phyloP scores from a whole-genome alignment of 2,888 invertebrate species.

The Scrobipalpa atriplicella region DNA sequence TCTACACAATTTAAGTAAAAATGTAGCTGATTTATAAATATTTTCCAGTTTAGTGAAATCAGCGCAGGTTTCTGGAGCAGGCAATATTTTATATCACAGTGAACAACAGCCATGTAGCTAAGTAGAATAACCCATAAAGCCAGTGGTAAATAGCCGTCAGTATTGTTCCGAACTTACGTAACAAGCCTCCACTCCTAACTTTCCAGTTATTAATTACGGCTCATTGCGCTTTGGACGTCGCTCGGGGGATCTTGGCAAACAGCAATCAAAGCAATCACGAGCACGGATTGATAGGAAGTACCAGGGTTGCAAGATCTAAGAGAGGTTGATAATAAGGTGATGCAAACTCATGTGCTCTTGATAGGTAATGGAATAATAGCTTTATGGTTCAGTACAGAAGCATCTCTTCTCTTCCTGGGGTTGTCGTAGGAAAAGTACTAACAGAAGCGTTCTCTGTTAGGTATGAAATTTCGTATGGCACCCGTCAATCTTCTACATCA shows the following conservation, averaged over 20 bases:
- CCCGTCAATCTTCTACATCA: no score
- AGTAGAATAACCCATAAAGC: not conserved
- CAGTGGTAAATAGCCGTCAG: constrained; percentile 44
- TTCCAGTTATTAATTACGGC: constrained; percentile 70
- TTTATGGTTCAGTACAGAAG: not conserved
- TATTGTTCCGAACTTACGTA: constrained; percentile 53
- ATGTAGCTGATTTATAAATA: no score
- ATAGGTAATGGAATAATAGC: not conserved
- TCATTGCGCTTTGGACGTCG: constrained; percentile 47
- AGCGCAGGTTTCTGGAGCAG: no score
- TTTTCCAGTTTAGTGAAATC: no score
- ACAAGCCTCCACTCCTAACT: constrained; percentile 54
- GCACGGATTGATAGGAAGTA: constrained; percentile 8
- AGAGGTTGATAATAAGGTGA: not conserved
- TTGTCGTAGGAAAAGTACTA: no score
- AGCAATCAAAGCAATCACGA: constrained; percentile 19
- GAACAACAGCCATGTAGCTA: not conserved
- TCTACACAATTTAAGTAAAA: no score
- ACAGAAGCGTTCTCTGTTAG: no score
- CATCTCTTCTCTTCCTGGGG: no score
- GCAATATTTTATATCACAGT: not conserved
- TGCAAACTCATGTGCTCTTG: constrained; percentile 10
- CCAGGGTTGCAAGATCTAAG: not conserved
- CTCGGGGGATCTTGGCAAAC: constrained; percentile 33
- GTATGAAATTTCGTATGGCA: no score